phyloP scores from a whole-genome alignment of 2,888 invertebrate genomes.

The Pinctada fucata region DNA sequence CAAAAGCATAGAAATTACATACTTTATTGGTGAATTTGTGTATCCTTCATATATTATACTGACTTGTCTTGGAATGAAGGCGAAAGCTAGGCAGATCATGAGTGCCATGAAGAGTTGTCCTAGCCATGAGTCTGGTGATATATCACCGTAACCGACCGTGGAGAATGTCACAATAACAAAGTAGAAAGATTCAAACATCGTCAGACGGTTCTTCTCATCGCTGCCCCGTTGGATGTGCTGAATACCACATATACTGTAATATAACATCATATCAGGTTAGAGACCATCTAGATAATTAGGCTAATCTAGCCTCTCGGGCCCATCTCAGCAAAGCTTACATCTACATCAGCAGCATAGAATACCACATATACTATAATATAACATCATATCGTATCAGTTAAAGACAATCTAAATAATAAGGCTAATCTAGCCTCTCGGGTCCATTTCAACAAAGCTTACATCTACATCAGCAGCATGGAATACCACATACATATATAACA shows the following conservation, averaged over 20 bases:
- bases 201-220: constrained; percentile 82
- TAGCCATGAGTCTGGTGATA: constrained; percentile 64
- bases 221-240: constrained; percentile 97
- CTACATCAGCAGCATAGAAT: too few species aligned
- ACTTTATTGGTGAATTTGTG: neutral
- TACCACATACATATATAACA: too few species aligned
- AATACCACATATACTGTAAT: constrained; percentile 93
- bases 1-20: neutral
- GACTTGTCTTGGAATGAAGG: constrained; percentile 63
- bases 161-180: constrained; percentile 96
- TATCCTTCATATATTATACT: neutral
- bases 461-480: too few species aligned
- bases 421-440: too few species aligned
- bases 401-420: too few species aligned
- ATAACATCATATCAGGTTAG: neutral
- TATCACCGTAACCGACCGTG: constrained; percentile 64
- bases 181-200: constrained; percentile 96
- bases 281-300: too few species aligned
- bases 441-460: too few species aligned
- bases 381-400: too few species aligned
- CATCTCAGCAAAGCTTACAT: too few species aligned
- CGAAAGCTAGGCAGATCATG: constrained; percentile 64
- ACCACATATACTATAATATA: too few species aligned
- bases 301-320: too few species aligned
- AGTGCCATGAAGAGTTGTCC: constrained; percentile 65